Evolutionary conservation across 2,797 vertebrate species (phyloP), one percentile per base, ranked within the genome.

Genomic region (Paguma larvata): DNA sequence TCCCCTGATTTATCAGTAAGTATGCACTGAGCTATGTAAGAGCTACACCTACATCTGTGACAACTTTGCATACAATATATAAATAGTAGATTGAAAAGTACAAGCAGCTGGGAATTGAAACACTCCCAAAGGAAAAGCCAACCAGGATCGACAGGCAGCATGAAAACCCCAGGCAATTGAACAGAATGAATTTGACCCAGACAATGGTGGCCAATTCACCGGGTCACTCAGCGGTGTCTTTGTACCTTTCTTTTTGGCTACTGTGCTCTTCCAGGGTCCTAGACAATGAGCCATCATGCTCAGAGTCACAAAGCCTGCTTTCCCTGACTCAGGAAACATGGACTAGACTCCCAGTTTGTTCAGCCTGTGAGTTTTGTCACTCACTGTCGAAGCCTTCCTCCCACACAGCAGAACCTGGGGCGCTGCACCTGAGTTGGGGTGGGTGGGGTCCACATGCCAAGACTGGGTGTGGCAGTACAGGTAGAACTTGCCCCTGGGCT

Each of bases 1-100:
- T 96, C 82, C 97, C 97, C 96, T 97, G 97, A 98, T 96, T 98
- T 98, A 98, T 96, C 97, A 91, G 94, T 78, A 97, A 97, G 95
- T 92, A 95, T 93, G 85, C 94, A 77, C 48, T 53, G 38, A 95
- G 21, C 75, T 15, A 6, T 1, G 2, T 77, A 56, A 86, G 96
- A 97, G 94, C 89, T 68, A 95, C 94, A 86, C 84, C 98, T 97
- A 80, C 89, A 97, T 97, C 97, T 98, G 98, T 67, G 96, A 97
- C 96, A 98, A 94, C 94, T 98, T 98, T 62, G 70, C 59, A 89
- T 18, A 91, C 56, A 59, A 32, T 41, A 7, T 38, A 95, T 51
- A 51, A 83, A 41, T 18, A 89, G 72, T 85, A 85, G 97, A 94
- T 32, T 72, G 89, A 96, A 98, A 97, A 95, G 15, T 94, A 89